Evolutionary conservation across 2,888 invertebrate species (phyloP).

Genomic region (Ennomos quercinarius): DNA sequence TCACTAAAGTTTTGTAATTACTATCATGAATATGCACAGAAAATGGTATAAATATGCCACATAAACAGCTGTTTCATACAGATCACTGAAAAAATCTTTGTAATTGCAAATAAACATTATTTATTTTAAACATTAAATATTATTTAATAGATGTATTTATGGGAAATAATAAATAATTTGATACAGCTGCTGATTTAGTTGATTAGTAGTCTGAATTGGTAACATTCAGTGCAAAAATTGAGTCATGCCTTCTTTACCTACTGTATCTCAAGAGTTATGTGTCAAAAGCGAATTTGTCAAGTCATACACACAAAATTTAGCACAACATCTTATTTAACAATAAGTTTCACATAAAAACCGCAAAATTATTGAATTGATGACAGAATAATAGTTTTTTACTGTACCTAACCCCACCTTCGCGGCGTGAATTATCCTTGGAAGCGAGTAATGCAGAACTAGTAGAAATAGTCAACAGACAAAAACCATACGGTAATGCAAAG

Average conservation of each 20-base stretch:
- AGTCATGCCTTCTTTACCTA: slow-evolving; percentile 7
- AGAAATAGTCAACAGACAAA: slow-evolving; percentile 38
- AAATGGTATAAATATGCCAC: not conserved
- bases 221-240: slow-evolving; percentile 7
- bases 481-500: slow-evolving; percentile 15
- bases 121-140: too few species aligned
- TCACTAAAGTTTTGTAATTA: too few species aligned
- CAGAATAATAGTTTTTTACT: slow-evolving; percentile 24
- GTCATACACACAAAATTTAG: slow-evolving; percentile 40
- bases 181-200: too few species aligned
- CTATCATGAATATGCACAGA: not conserved
- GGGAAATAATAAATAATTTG: too few species aligned
- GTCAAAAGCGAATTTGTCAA: slow-evolving; percentile 44
- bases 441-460: slow-evolving; percentile 30
- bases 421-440: slow-evolving; percentile 50
- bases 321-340: slow-evolving; percentile 1
- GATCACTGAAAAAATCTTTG: not conserved
- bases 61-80: slow-evolving; percentile 4
- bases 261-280: slow-evolving; percentile 3
- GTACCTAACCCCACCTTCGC: slow-evolving; percentile 78
- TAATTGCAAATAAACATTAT: not conserved
- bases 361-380: not conserved
- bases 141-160: not conserved
- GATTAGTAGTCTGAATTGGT: not conserved
- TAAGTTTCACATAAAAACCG: not conserved